A percentile compares a stretch with the other conserved stretches of the same genome.
These are phyloP conservation scores for Callinectes sapidus DNA, from an alignment of 2,888 invertebrate genomes.

Conservation along the genomic window DNA sequence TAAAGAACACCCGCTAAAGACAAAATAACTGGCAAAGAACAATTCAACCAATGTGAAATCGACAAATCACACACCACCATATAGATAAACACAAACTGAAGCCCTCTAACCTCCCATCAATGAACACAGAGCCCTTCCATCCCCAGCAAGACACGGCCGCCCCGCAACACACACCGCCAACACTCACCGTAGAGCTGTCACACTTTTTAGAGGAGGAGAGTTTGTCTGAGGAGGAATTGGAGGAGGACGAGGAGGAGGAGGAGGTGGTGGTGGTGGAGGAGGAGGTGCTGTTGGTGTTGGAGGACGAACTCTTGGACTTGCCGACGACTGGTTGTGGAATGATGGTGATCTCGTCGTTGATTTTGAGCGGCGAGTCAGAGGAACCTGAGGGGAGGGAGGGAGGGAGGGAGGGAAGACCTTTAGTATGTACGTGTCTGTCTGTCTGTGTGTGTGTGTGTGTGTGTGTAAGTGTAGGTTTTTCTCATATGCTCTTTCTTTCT, in stretches of 20 bases:
- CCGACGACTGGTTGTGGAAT: slow-evolving; percentile 72
- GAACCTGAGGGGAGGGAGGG: slow-evolving; percentile 51
- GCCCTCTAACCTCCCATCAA: background rate
- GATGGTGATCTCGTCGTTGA: slow-evolving; percentile 73
- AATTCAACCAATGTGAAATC: too few species aligned
- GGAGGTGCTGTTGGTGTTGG: slow-evolving; percentile 1
- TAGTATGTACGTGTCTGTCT: background rate
- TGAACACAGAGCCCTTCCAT: background rate
- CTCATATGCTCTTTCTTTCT: background rate
- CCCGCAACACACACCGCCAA: background rate
- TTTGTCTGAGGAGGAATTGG: slow-evolving; percentile 8
- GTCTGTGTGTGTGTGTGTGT: too few species aligned
- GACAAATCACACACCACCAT: background rate
- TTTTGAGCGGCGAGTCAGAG: slow-evolving; percentile 70
- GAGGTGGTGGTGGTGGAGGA: slow-evolving; percentile 45
- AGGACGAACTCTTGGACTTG: slow-evolving; percentile 45
- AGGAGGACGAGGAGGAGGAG: background rate
- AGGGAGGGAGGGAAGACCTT: background rate
- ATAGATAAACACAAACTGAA: background rate
- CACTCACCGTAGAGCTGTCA: slow-evolving; percentile 60
- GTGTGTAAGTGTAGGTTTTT: background rate
- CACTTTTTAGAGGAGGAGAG: slow-evolving; percentile 51
- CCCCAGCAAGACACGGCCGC: background rate
- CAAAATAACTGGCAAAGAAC: too few species aligned
- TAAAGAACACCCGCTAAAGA: too few species aligned